These are phyloP conservation scores for Gallinago jamesoni DNA, from an alignment of 2,113 vertebrate species.

Conservation along the genomic window DNA sequence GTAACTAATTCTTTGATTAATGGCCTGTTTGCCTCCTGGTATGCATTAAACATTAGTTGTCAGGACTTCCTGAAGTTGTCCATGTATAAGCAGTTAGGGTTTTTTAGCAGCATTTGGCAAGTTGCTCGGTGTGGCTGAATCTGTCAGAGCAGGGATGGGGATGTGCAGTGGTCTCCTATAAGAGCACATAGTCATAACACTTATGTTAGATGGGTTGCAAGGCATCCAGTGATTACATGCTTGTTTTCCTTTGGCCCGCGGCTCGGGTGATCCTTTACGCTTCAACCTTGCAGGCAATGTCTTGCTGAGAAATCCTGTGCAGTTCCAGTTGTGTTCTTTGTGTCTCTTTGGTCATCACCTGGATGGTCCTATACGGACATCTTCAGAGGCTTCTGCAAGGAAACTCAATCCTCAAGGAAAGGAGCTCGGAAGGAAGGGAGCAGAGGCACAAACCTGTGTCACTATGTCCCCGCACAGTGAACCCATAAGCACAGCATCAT, in stretches of 20 bases:
- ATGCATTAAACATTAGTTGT: neutral
- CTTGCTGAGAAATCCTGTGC: neutral
- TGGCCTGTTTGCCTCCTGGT: neutral
- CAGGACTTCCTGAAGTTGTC: neutral
- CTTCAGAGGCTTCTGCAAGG: neutral
- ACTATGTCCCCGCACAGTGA: neutral
- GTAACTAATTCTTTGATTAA: neutral
- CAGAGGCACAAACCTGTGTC: neutral
- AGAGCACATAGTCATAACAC: neutral
- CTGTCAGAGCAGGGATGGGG: accelerated
- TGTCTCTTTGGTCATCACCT: neutral
- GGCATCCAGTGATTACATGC: neutral
- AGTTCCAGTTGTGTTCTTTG: neutral
- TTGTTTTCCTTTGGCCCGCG: neutral
- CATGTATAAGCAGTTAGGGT: neutral
- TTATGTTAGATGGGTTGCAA: neutral
- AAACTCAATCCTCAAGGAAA: neutral
- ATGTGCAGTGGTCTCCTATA: neutral
- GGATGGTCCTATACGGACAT: accelerated
- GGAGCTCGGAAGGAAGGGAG: neutral
- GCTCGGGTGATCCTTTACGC: accelerated
- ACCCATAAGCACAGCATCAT: neutral
- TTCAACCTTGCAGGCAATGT: neutral
- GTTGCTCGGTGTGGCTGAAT: neutral
- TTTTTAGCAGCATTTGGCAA: neutral